These are phyloP conservation scores for Stegastes partitus DNA, from an alignment of 2,113 vertebrate genomes.

Conservation along the genomic window DNA sequence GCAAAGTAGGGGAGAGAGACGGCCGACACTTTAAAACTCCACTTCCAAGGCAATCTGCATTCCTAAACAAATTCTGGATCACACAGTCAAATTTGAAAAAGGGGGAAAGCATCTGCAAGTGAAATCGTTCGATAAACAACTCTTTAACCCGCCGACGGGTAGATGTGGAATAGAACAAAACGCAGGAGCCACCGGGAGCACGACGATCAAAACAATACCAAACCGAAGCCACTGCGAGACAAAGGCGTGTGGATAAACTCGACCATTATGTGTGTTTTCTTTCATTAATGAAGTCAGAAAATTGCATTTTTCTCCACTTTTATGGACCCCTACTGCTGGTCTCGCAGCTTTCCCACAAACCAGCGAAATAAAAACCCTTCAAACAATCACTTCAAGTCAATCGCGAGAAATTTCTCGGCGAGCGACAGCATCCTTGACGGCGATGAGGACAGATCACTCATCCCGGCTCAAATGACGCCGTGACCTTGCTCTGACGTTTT, in stretches of 20 bases:
- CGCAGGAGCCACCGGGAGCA: not conserved
- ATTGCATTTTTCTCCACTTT: too few species aligned
- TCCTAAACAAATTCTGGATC: slow-evolving; percentile 4
- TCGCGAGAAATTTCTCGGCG: not conserved
- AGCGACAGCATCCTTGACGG: not conserved
- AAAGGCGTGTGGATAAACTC: slow-evolving; percentile 9
- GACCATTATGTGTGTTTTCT: not conserved
- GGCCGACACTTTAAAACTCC: too few species aligned
- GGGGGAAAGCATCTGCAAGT: not conserved
- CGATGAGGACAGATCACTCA: not conserved
- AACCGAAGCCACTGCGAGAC: not conserved
- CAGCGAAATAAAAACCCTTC: not conserved
- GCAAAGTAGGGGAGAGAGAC: too few species aligned
- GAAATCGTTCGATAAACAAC: not conserved
- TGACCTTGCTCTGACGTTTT: slow-evolving; percentile 9
- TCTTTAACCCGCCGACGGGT: too few species aligned
- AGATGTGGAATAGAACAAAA: not conserved
- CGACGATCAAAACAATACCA: not conserved
- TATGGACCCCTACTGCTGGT: not conserved
- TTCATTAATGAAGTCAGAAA: not conserved
- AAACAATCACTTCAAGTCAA: not conserved
- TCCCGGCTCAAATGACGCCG: not conserved
- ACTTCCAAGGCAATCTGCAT: not conserved
- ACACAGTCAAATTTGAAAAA: not conserved
- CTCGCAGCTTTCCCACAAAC: slow-evolving; percentile 1